Percentiles rank a stretch among this genome's conserved stretches.
phyloP scores from a whole-genome alignment of 2,113 vertebrate species.

The Rhinichthys klamathensis region DNA sequence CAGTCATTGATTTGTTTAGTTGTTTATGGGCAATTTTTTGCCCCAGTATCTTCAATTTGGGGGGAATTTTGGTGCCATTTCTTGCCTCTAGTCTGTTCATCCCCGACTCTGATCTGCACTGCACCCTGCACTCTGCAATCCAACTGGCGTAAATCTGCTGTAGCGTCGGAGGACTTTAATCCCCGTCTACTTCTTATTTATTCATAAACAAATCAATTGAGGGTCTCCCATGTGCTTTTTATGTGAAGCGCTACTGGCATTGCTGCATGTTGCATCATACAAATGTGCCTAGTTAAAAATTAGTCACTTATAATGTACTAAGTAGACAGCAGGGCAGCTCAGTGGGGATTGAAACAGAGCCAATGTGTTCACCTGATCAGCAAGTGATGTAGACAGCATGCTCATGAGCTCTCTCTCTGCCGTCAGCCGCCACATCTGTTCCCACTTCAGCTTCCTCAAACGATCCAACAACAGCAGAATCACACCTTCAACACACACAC shows the following conservation, averaged over 20 bases:
- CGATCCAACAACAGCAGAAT: conserved; percentile 94
- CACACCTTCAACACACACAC: conserved; percentile 79
- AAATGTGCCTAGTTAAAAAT: neutral
- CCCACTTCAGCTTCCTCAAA: conserved; percentile 95
- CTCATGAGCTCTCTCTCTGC: conserved; percentile 97
- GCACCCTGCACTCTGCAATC: no score
- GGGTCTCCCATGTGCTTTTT: no score
- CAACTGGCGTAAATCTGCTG: no score
- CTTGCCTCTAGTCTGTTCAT: no score
- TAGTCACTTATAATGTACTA: neutral
- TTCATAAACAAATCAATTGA: neutral
- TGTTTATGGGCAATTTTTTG: no score
- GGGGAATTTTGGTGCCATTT: no score
- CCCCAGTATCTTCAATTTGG: no score
- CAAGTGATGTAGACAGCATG: conserved; percentile 96
- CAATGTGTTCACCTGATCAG: conserved; percentile 85
- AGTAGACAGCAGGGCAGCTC: neutral
- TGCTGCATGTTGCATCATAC: neutral
- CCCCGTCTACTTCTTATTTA: no score
- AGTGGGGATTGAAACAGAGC: neutral
- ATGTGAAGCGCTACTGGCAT: neutral
- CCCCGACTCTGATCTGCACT: no score
- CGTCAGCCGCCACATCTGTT: conserved; percentile 98
- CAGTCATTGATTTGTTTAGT: no score
- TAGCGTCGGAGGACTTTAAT: no score